A percentile compares a stretch with the other conserved stretches of the same genome.
phyloP scores from a whole-genome alignment of 2,888 invertebrate genomes.

The Xestia sexstrigata region DNA sequence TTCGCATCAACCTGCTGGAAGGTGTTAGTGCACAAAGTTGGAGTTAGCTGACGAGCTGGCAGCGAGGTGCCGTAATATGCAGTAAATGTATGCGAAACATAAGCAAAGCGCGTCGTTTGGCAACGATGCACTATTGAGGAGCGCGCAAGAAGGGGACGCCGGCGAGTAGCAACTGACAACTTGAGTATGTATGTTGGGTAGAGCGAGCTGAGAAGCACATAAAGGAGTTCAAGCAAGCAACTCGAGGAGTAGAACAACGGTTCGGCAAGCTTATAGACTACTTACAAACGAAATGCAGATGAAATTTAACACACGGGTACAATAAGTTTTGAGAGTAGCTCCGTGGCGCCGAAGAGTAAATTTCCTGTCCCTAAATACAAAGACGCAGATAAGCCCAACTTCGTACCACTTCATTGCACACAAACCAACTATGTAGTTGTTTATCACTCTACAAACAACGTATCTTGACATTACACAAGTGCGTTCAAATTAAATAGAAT shows the following conservation, averaged over 20 bases:
- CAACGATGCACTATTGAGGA: conserved; percentile 21
- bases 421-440: conserved; percentile 1
- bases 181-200: background rate
- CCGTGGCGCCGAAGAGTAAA: conserved; percentile 7
- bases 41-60: conserved; percentile 32
- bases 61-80: conserved; percentile 32
- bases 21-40: conserved; percentile 17
- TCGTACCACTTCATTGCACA: conserved; percentile 6
- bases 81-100: conserved; percentile 48
- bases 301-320: background rate
- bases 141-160: conserved; percentile 10
- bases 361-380: conserved; percentile 10
- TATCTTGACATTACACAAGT: conserved; percentile 41
- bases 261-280: background rate
- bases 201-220: background rate
- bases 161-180: conserved; percentile 6
- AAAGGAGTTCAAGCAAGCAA: background rate
- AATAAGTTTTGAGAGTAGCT: background rate
- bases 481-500: conserved; percentile 40
- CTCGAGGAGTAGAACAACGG: background rate
- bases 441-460: conserved; percentile 44
- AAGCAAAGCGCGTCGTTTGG: conserved; percentile 53
- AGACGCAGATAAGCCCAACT: conserved; percentile 29
- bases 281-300: background rate
- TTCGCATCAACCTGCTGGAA: background rate